Evolutionary conservation across 2,888 invertebrate species (phyloP), one percentile per base, ranked within the genome.

Genomic region (Cataglyphis livida): DNA sequence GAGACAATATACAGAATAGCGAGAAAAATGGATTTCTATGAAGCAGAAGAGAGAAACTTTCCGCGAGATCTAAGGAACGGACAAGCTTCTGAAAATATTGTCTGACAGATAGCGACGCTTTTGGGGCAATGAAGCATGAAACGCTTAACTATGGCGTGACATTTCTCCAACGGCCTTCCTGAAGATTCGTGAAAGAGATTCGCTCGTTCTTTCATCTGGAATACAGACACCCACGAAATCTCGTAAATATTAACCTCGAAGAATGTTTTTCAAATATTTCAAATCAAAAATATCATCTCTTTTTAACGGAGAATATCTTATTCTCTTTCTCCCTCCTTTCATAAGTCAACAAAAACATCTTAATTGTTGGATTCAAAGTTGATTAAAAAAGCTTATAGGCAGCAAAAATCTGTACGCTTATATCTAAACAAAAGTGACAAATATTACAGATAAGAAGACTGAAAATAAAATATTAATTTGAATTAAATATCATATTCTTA

Each of bases 201-300:
- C 48, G 65, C 74, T 61, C 38, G 48, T 59, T n/a, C 62, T 74
- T 82, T 66, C 70, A 62, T 59, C 57, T 66, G 54, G 62, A 82
- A 83, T 21, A 71, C 51, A 68, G 48, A 70, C 61, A 59, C 44
- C 82, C 54, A 64, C 79, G 21, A 65, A 66, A 54, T 38, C 35
- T 61, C 44, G 66, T 65, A 21, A 21, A 32, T 65, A 73, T 51
- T 64, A 78, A 75, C 65, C 76, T 61, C 71, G 82, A 82, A 88
- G 59, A 70, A 85, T 66, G 65, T 81, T 70, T 78, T 66, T 79
- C 78, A 71, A 87, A 90, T 88, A 86, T 86, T 87, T 81, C 76
- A 51, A 65, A 35, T 90, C 89, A 81, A 85, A 88, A 90, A 90
- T 85, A 87, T 87, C 84, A 87, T 76, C 65, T 57, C 78, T 74